A percentile compares a stretch with the other conserved stretches of the same genome.
Conservation (phyloP, 2,888 invertebrate genomes). For the Chrysopilus asiliformis region DNA sequence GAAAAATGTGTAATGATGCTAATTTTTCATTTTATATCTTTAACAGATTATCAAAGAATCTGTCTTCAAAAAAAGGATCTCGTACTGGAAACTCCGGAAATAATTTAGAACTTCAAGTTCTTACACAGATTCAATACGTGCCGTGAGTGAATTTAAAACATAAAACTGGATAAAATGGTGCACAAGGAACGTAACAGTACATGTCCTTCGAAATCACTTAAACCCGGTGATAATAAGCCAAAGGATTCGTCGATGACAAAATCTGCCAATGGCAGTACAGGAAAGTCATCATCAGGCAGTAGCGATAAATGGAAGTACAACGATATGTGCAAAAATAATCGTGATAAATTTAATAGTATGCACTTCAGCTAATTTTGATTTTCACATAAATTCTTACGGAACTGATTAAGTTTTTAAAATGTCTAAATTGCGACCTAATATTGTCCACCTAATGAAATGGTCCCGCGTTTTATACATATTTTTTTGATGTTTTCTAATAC, state of each 20-base stretch:
- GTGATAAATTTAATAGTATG: conserved; percentile 30
- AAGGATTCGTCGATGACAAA: conserved; percentile 2
- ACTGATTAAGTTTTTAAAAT: too few species aligned
- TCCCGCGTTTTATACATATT: too few species aligned
- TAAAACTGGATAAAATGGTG: conserved; percentile 24
- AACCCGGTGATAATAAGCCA: conserved; percentile 5
- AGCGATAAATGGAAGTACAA: conserved; percentile 22
- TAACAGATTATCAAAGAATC: conserved; percentile 72
- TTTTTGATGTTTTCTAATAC: too few species aligned
- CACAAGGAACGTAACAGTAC: conserved; percentile 16
- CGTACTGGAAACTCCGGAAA: conserved; percentile 76
- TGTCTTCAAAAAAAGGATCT: conserved; percentile 69
- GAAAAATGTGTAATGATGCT: background rate
- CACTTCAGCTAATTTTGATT: conserved; percentile 32
- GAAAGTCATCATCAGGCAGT: conserved; percentile 1
- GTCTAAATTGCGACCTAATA: too few species aligned
- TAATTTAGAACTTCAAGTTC: conserved; percentile 68
- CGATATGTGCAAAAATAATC: conserved; percentile 29
- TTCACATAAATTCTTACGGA: too few species aligned
- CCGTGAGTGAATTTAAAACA: conserved; percentile 43
- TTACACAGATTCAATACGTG: conserved; percentile 74
- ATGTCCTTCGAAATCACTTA: too few species aligned
- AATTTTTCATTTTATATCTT: too few species aligned
- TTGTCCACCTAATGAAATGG: too few species aligned
- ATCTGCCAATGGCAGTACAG: conserved; percentile 15